A percentile compares a stretch with the other conserved stretches of the same genome.
Evolutionary conservation across 2,113 vertebrate species (phyloP).

Genomic region (Ictalurus punctatus): DNA sequence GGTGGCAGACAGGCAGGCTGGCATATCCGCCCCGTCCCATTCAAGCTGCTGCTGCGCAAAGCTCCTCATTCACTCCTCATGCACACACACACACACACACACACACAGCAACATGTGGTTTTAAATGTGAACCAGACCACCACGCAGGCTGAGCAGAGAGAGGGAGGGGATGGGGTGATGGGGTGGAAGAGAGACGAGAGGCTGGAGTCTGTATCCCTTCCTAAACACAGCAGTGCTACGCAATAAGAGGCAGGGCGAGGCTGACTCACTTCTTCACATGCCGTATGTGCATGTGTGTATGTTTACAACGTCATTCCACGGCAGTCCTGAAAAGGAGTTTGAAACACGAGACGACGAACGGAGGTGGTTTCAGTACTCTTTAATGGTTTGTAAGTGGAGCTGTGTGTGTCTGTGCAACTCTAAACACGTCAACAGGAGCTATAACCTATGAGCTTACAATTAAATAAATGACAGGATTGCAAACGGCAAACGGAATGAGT

Average conservation of each 20-base stretch:
- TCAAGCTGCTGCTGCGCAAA: slow-evolving; percentile 67
- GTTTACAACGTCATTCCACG: slow-evolving; percentile 63
- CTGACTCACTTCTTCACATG: slow-evolving; percentile 60
- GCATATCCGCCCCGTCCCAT: slow-evolving; percentile 52
- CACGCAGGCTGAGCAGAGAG: slow-evolving; percentile 68
- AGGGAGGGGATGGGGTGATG: slow-evolving; percentile 19
- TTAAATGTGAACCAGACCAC: slow-evolving; percentile 94
- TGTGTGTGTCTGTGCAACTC: background rate
- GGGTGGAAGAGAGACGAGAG: background rate
- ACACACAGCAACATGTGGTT: slow-evolving; percentile 83
- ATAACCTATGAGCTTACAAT: background rate
- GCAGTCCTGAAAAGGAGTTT: slow-evolving; percentile 68
- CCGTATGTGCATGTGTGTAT: background rate
- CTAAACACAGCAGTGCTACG: slow-evolving; percentile 52
- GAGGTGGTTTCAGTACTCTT: slow-evolving; percentile 13
- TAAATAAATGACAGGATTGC: background rate
- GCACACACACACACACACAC: slow-evolving; percentile 9
- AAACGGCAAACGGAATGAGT: background rate
- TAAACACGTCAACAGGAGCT: slow-evolving; percentile 14
- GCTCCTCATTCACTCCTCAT: slow-evolving; percentile 55
- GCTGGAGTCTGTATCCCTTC: slow-evolving; percentile 71
- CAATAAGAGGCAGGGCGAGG: slow-evolving; percentile 64
- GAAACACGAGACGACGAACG: slow-evolving; percentile 72
- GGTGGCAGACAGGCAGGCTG: slow-evolving; percentile 15
- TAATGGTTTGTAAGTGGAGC: slow-evolving; percentile 39